Conservation (phyloP, 2,113 vertebrate species). For the Myotis davidii region DNA sequence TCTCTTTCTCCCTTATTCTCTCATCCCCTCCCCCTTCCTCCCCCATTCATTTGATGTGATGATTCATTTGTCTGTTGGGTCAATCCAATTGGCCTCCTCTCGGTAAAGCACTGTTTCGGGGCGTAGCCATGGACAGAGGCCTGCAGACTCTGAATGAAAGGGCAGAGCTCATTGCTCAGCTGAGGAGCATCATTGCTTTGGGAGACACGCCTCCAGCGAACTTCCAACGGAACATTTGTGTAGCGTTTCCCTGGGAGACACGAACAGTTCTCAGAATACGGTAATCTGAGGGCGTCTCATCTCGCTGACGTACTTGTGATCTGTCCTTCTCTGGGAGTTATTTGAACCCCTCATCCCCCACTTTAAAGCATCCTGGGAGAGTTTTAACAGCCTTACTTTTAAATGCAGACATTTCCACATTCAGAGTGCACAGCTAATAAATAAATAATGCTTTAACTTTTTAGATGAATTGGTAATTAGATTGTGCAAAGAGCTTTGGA, state of each 20-base stretch:
- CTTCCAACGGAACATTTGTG: slow-evolving; percentile 19
- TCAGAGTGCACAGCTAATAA: slow-evolving; percentile 36
- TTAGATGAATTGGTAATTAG: slow-evolving; percentile 69
- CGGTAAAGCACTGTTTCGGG: not conserved
- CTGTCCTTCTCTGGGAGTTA: not conserved
- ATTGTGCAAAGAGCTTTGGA: slow-evolving; percentile 53
- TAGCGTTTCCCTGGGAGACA: slow-evolving; percentile 11
- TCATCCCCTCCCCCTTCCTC: accelerated
- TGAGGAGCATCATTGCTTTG: slow-evolving; percentile 37
- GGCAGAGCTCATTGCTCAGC: not conserved
- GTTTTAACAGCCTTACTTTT: not conserved
- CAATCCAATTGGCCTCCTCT: not conserved
- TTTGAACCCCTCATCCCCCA: not conserved
- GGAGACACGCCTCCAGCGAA: slow-evolving; percentile 39
- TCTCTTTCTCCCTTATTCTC: too few relatives aligned
- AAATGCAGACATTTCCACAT: slow-evolving; percentile 31
- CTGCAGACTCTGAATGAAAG: not conserved
- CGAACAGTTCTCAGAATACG: not conserved
- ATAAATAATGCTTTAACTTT: slow-evolving; percentile 46
- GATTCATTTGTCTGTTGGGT: slow-evolving; percentile 32
- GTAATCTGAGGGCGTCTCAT: not conserved
- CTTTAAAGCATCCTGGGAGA: not conserved
- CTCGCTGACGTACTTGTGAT: not conserved
- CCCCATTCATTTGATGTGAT: slow-evolving; percentile 1
- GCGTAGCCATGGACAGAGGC: not conserved